Evolutionary conservation across 2,888 invertebrate species (phyloP).

Genomic region (Pantelozetes paolii): DNA sequence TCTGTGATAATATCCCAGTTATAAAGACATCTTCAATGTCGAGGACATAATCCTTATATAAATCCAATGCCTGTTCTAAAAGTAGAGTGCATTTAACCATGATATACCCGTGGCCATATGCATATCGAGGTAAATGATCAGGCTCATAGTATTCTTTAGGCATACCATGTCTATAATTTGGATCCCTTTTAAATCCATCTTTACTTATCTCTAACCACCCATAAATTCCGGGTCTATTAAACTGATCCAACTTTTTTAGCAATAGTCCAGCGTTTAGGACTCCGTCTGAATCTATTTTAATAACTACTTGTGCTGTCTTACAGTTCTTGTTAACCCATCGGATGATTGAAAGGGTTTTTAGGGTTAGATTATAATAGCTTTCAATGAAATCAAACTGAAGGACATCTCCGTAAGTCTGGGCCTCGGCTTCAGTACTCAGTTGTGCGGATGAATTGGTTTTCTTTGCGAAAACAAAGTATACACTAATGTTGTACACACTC

Average conservation of each 20-base stretch:
- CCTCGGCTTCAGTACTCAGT: not conserved
- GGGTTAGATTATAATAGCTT: not conserved
- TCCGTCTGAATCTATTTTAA: not conserved
- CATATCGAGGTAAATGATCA: not conserved
- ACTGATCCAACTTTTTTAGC: not conserved
- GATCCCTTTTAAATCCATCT: conserved; percentile 10
- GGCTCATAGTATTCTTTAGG: not conserved
- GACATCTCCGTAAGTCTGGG: not conserved
- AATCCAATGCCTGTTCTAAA: not conserved
- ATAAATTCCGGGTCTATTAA: not conserved
- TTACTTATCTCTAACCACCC: not conserved
- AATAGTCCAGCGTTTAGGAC: not conserved
- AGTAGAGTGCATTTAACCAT: not conserved
- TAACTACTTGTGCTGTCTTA: not conserved
- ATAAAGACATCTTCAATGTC: not conserved
- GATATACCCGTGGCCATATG: not conserved
- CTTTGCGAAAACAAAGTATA: not conserved
- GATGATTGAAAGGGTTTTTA: not conserved
- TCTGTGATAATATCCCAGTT: not conserved
- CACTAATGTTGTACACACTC: not conserved
- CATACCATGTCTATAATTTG: conserved; percentile 25
- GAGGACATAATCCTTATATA: not conserved
- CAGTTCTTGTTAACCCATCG: not conserved
- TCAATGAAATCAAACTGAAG: not conserved
- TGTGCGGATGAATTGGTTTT: not conserved